Percentiles rank a stretch among this genome's conserved stretches.
Conservation (phyloP, 1,140 invertebrate species). For the Bombus superbus region DNA sequence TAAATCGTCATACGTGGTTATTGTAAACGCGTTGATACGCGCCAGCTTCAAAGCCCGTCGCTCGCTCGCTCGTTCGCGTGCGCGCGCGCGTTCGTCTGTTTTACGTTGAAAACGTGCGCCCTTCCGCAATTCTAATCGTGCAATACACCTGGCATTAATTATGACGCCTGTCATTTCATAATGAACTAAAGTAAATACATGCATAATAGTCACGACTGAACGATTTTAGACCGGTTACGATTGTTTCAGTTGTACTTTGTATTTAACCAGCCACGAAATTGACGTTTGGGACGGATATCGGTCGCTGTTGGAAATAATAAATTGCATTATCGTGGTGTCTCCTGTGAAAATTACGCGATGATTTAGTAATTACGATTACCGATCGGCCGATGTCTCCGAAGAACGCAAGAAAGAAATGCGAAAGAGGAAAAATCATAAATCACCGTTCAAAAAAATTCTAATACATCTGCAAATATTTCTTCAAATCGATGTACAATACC, state of each 20-base stretch:
- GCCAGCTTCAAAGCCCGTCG: slow-evolving; percentile 17
- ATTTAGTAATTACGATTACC: background rate
- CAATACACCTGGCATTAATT: slow-evolving; percentile 57
- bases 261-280: slow-evolving; percentile 17
- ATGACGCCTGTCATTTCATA: slow-evolving; percentile 46
- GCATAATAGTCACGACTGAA: slow-evolving; percentile 46
- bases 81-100: background rate
- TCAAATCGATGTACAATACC: background rate
- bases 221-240: slow-evolving; percentile 44
- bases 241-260: slow-evolving; percentile 34
- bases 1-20: slow-evolving; percentile 18
- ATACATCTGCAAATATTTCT: background rate
- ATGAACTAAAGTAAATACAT: slow-evolving; percentile 55
- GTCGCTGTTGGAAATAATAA: slow-evolving; percentile 17
- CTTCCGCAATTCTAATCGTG: slow-evolving; percentile 56
- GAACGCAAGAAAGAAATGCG: background rate
- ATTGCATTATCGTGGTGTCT: slow-evolving; percentile 5
- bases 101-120: slow-evolving; percentile 29
- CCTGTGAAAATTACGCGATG: background rate
- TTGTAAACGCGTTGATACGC: slow-evolving; percentile 18
- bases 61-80: background rate
- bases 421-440: background rate
- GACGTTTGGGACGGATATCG: slow-evolving; percentile 14
- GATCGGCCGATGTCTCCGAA: background rate
- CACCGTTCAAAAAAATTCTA: background rate